Base-by-base conservation (phyloP, 2,888 invertebrate genomes). In the Orthosia incerta region DNA sequence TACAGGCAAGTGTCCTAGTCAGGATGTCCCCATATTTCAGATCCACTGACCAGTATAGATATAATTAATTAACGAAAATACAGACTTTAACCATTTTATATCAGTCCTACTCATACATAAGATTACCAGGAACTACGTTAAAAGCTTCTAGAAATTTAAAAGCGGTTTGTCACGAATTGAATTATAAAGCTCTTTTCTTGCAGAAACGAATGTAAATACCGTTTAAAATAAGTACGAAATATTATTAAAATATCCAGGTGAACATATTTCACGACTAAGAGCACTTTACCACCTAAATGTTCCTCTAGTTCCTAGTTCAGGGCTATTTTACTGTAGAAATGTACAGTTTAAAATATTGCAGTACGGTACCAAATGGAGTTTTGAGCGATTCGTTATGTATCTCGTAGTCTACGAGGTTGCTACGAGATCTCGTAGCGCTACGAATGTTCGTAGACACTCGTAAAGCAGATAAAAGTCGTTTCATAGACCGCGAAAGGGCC, bases 391-490 rank as follows among this genome's bases (percentile, higher is more conserved):
- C n/a, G n/a, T n/a, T n/a, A n/a, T n/a, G n/a, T n/a, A n/a, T n/a
- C n/a, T n/a, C n/a, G n/a, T n/a, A 73, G 79, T 51, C 56, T 65
- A 65, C 70, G 51, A 55, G 4, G n/a, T 48, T 57, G 78, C 70
- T 82, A 80, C 74, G 79, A 45, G 18, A 55, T 59, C 53, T 68
- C 73, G 78, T 81, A 77, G 80, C 50, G 68, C 70, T 68, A 68
- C 75, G 56, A 66, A 60, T 15, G 4, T 1, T 56, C 13, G 61
- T 65, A 72, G 55, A 65, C 18, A 16, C 13, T 0, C n/a, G 9
- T 9, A 4, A 7, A 7, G n/a, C 4, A 16, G 31, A n/a, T 53
- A 39, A 13, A 13, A 23, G n/a, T 46, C 23, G 18, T 46, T 53
- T 18, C 1, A 16, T 18, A 64, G 1, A 7, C 31, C 23, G 12